Evolutionary conservation across 1,140 invertebrate species (phyloP).

Genomic region (Arctopsyche grandis): DNA sequence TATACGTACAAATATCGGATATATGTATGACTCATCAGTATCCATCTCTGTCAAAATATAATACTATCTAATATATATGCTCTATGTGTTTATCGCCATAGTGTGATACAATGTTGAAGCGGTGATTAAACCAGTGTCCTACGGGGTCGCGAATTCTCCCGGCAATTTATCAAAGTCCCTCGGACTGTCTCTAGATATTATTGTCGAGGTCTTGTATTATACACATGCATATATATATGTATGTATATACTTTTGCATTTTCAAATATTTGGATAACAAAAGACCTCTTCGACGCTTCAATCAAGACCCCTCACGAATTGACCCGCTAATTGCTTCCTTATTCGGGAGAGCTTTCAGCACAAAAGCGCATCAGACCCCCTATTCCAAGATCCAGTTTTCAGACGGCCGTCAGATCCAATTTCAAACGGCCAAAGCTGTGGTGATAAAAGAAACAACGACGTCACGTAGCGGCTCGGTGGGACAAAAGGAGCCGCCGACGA

Average conservation of each 20-base stretch:
- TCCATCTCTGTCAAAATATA: too few relatives aligned
- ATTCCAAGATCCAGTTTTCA: background rate
- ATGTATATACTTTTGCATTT: constrained; percentile 34
- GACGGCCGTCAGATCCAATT: background rate
- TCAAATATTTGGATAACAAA: constrained; percentile 45
- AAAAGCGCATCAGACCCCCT: constrained; percentile 14
- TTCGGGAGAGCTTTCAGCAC: background rate
- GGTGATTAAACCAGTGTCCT: background rate
- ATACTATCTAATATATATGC: too few relatives aligned
- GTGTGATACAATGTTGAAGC: background rate
- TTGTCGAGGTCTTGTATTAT: constrained; percentile 1
- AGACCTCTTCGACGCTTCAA: constrained; percentile 30
- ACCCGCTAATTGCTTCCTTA: constrained; percentile 42
- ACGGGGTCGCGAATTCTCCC: background rate
- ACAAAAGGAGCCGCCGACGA: background rate
- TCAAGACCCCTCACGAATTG: constrained; percentile 35
- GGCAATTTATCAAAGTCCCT: constrained; percentile 43
- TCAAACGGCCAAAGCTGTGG: background rate
- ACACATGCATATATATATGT: too few relatives aligned
- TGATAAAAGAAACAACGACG: background rate
- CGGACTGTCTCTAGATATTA: constrained; percentile 35
- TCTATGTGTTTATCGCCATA: too few relatives aligned
- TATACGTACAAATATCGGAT: too few relatives aligned
- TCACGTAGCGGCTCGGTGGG: background rate
- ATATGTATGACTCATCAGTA: too few relatives aligned